Conservation (phyloP, 2,888 invertebrate species). For the Kuschelorhynchus macadamiae region DNA sequence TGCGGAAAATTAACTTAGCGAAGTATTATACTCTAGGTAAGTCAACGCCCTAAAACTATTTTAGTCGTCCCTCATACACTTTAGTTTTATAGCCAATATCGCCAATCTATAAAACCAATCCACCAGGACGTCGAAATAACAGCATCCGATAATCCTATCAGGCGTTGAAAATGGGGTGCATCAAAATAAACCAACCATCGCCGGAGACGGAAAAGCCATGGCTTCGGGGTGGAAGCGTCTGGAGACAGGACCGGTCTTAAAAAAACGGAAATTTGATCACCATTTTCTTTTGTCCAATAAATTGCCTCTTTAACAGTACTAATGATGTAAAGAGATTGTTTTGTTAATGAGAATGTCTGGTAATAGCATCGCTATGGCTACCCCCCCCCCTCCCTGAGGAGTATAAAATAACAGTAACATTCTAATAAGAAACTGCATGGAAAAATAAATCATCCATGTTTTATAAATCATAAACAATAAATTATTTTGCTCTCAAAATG, state of each 20-base stretch:
- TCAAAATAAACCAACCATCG: constrained; percentile 34
- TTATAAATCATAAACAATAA: no score
- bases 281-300: no score
- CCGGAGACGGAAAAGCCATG: constrained; percentile 23
- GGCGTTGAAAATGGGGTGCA: constrained; percentile 29
- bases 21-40: constrained; percentile 2
- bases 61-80: constrained; percentile 5
- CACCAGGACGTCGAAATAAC: constrained; percentile 29
- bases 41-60: constrained; percentile 20
- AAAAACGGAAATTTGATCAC: background rate
- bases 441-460: no score
- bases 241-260: constrained; percentile 23
- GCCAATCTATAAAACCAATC: constrained; percentile 26
- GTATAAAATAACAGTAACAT: no score
- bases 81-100: constrained; percentile 7
- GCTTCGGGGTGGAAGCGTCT: constrained; percentile 29
- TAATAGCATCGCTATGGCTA: no score
- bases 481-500: no score
- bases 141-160: constrained; percentile 40
- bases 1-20: no score
- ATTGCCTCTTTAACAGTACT: no score
- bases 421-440: no score
- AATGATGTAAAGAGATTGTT: no score
- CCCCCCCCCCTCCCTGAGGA: no score
- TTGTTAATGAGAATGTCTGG: no score